These are phyloP conservation scores for Xestia xanthographa DNA, from an alignment of 2,888 invertebrate species.

Conservation along the genomic window DNA sequence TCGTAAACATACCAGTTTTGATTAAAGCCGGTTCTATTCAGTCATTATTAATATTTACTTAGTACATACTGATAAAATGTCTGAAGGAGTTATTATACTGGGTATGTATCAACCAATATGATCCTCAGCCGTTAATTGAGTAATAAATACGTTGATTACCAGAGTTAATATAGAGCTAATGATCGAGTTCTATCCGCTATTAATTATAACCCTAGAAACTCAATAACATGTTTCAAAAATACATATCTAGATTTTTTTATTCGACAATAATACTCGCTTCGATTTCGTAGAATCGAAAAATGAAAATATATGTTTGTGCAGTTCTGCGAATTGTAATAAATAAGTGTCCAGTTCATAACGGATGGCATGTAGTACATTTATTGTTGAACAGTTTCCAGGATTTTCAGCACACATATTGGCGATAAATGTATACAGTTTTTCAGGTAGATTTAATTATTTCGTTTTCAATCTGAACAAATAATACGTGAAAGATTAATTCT, in stretches of 20 bases:
- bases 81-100: neutral
- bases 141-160: slow-evolving; percentile 39
- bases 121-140: slow-evolving; percentile 26
- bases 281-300: slow-evolving; percentile 1
- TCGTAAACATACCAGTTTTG: neutral
- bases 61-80: slow-evolving; percentile 1
- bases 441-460: slow-evolving; percentile 38
- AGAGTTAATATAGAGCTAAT: slow-evolving; percentile 6
- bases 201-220: slow-evolving; percentile 25
- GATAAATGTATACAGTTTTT: slow-evolving; percentile 29
- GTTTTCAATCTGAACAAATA: slow-evolving; percentile 13
- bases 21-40: neutral
- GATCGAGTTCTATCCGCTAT: neutral
- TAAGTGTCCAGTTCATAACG: neutral
- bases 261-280: neutral
- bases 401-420: slow-evolving; percentile 23
- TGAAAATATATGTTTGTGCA: neutral
- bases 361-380: neutral
- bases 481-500: slow-evolving; percentile 38
- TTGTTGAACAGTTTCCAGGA: slow-evolving; percentile 18
- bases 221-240: neutral
- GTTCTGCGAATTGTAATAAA: neutral
- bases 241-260: neutral
- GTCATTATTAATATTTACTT: slow-evolving; percentile 16
- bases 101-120: neutral